These are phyloP conservation scores for Anguilla japonica DNA, from an alignment of 2,113 vertebrate genomes.

Conservation along the genomic window DNA sequence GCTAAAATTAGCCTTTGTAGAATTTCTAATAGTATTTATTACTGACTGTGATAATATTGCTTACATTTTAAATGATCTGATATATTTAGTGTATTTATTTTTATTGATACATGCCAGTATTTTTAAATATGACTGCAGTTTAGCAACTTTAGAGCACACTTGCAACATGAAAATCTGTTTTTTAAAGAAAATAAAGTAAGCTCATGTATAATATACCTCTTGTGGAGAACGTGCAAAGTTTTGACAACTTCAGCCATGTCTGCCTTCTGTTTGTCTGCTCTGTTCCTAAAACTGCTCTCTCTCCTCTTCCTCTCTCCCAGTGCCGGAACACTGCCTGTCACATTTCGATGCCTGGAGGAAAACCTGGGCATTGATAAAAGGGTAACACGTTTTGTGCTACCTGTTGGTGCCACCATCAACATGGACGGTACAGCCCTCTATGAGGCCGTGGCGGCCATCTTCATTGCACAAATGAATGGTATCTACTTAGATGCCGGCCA, in stretches of 20 bases:
- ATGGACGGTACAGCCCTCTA: slow-evolving; percentile 98
- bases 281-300: background rate
- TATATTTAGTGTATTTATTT: too few species aligned
- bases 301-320: slow-evolving; percentile 56
- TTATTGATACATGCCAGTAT: too few species aligned
- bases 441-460: slow-evolving; percentile 96
- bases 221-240: background rate
- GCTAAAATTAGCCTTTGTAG: too few species aligned
- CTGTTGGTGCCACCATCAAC: slow-evolving; percentile 97
- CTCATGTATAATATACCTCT: background rate
- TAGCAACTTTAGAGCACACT: too few species aligned
- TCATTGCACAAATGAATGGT: slow-evolving; percentile 98
- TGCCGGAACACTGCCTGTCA: slow-evolving; percentile 94
- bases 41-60: too few species aligned
- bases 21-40: too few species aligned
- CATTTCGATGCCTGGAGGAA: slow-evolving; percentile 95
- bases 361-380: slow-evolving; percentile 96
- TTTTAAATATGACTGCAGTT: too few species aligned
- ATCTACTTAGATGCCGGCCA: slow-evolving; percentile 88
- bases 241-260: background rate
- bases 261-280: background rate
- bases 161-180: too few species aligned
- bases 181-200: too few species aligned
- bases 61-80: too few species aligned
- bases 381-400: slow-evolving; percentile 95